Percentiles rank a stretch among this genome's conserved stretches.
Evolutionary conservation across 1,140 invertebrate genomes (phyloP).

Genomic region (Sesamia nonagrioides): DNA sequence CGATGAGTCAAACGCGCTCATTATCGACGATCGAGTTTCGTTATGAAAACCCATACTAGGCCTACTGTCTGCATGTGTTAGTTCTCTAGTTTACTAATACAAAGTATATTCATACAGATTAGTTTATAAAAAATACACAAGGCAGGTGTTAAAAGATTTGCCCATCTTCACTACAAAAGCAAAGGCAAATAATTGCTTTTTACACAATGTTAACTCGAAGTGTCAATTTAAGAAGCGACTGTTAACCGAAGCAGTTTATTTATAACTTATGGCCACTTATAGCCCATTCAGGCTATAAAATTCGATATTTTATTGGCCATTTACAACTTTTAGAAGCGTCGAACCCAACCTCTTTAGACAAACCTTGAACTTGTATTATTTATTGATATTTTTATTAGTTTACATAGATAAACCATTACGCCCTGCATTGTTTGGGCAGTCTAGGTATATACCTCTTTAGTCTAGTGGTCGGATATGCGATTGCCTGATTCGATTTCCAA

Average conservation of each 20-base stretch:
- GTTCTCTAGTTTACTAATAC: not conserved
- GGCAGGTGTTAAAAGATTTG: slow-evolving; percentile 10
- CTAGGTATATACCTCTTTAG: too few species aligned
- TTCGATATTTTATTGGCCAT: slow-evolving; percentile 22
- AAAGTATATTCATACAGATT: not conserved
- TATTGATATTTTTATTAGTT: not conserved
- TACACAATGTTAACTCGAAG: not conserved
- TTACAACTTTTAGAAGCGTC: not conserved
- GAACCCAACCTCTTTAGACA: slow-evolving; percentile 3
- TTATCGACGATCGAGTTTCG: too few species aligned
- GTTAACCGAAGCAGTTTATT: slow-evolving; percentile 3
- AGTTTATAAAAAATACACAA: not conserved
- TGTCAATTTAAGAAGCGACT: slow-evolving; percentile 17
- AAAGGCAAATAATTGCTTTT: not conserved
- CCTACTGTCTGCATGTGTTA: not conserved
- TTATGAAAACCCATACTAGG: too few species aligned
- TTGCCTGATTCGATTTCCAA: too few species aligned
- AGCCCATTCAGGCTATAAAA: slow-evolving; percentile 23
- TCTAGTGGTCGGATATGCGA: too few species aligned
- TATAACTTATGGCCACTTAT: slow-evolving; percentile 27
- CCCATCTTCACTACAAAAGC: too few species aligned
- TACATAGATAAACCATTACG: not conserved
- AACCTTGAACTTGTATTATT: slow-evolving; percentile 8
- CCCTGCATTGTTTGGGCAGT: too few species aligned
- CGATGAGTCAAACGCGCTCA: too few species aligned